Evolutionary conservation across 2,888 invertebrate species (phyloP).

Genomic region (Acronicta psi): DNA sequence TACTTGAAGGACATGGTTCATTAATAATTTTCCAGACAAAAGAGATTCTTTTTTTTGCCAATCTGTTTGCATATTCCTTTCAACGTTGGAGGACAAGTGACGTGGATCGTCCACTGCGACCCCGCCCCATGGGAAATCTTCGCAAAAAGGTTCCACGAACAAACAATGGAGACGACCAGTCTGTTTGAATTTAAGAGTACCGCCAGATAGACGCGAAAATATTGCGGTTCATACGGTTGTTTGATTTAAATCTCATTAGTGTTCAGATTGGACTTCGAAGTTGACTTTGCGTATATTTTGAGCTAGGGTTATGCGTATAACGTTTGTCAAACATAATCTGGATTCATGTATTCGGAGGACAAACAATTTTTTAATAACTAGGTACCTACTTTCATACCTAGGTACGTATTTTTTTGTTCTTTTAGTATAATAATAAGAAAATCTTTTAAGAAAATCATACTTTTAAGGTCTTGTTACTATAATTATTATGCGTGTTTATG

Average conservation of each 20-base stretch:
- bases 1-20: slow-evolving; percentile 37
- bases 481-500: too few species aligned
- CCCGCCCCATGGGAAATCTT: slow-evolving; percentile 82
- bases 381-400: too few species aligned
- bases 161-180: slow-evolving; percentile 75
- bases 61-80: slow-evolving; percentile 78
- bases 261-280: slow-evolving; percentile 4
- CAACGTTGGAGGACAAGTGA: slow-evolving; percentile 74
- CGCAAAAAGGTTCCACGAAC: slow-evolving; percentile 80
- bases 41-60: slow-evolving; percentile 64
- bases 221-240: slow-evolving; percentile 43
- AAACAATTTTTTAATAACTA: too few species aligned
- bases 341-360: too few species aligned
- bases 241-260: slow-evolving; percentile 53
- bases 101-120: slow-evolving; percentile 68
- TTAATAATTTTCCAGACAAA: slow-evolving; percentile 61
- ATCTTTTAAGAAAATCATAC: too few species aligned
- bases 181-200: slow-evolving; percentile 69
- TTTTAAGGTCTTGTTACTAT: too few species aligned
- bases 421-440: too few species aligned
- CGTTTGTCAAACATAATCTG: not conserved
- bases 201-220: slow-evolving; percentile 48
- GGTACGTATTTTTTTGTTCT: too few species aligned
- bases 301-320: not conserved
- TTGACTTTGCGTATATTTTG: slow-evolving; percentile 23